Conservation (phyloP, 2,888 invertebrate species). For the Alloplasta piceator region DNA sequence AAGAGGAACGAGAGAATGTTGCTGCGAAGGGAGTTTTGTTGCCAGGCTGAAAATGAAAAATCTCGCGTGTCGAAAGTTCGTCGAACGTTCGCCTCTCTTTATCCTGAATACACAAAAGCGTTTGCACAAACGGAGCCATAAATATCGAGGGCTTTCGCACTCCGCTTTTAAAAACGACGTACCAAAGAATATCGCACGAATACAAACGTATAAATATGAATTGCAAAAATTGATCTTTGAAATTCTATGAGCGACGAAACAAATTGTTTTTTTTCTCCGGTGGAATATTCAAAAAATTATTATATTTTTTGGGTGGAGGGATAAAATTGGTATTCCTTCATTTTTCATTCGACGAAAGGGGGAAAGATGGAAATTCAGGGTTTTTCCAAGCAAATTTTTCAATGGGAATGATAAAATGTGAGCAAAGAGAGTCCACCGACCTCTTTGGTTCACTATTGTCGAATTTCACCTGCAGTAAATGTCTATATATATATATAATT, state of each 20-base stretch:
- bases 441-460: constrained; percentile 73
- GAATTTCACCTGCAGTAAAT: constrained; percentile 67
- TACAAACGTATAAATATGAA: constrained; percentile 4
- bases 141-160: constrained; percentile 38
- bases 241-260: background rate
- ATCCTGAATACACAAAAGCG: constrained; percentile 46
- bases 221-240: background rate
- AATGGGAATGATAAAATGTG: constrained; percentile 14
- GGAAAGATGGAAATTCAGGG: no score
- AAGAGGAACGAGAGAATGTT: background rate
- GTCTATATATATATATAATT: constrained; percentile 36
- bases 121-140: constrained; percentile 28
- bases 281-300: no score
- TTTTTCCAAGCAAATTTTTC: constrained; percentile 19
- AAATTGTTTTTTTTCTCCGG: no score
- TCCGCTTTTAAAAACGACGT: constrained; percentile 26
- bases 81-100: constrained; percentile 19
- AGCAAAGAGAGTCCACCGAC: constrained; percentile 68
- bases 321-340: no score
- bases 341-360: background rate
- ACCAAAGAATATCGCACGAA: constrained; percentile 22
- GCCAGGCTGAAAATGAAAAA: constrained; percentile 15
- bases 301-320: no score
- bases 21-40: background rate
- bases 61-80: constrained; percentile 7